Conservation (phyloP, 23 tunicate genomes). For the Ascidia mentula region DNA sequence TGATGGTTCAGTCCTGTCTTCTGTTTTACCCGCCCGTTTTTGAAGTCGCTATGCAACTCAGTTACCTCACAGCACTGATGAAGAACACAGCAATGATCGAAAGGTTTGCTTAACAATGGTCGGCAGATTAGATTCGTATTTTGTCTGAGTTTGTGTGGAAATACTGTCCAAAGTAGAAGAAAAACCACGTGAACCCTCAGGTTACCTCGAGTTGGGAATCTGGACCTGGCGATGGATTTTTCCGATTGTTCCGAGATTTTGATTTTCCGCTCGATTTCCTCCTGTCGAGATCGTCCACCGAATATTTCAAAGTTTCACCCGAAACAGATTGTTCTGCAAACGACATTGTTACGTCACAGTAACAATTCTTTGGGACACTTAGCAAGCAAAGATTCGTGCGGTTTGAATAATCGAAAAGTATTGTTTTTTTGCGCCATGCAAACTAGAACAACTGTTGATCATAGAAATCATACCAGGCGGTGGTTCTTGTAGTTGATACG, state of each 20-base stretch:
- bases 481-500: conserved; percentile 98
- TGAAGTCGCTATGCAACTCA: no score
- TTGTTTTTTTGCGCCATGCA: neutral
- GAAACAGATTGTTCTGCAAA: conserved; percentile 59
- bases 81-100: no score
- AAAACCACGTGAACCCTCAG: no score
- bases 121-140: no score
- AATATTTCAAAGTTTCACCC: conserved; percentile 68
- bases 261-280: conserved; percentile 79
- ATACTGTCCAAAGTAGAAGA: no score
- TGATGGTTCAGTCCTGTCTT: no score
- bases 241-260: conserved; percentile 56
- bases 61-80: no score
- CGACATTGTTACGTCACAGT: conserved; percentile 3
- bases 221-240: conserved; percentile 80
- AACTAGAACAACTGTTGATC: no score
- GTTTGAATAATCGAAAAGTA: neutral
- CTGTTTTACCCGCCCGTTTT: no score
- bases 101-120: no score
- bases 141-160: no score
- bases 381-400: neutral
- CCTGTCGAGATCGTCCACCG: conserved; percentile 86
- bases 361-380: no score
- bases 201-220: conserved; percentile 88
- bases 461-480: conserved; percentile 98